phyloP scores from a whole-genome alignment of 2,113 vertebrate genomes.

The Megaptera novaeangliae region DNA sequence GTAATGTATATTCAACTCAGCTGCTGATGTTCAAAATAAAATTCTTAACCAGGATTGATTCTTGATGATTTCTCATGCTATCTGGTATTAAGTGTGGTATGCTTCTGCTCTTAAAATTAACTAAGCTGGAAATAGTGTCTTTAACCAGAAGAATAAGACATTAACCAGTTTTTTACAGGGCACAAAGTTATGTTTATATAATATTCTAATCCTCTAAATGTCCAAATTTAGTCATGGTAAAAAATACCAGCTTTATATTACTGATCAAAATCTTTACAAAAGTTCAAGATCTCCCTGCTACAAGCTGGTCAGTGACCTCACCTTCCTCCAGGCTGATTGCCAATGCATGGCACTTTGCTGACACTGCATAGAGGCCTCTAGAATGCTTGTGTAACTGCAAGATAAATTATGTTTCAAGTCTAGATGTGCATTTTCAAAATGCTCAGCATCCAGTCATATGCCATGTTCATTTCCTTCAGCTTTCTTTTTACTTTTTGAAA shows the following conservation, averaged over 20 bases:
- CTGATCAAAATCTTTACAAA: constrained; percentile 51
- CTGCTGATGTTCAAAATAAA: not conserved
- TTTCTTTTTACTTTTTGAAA: constrained; percentile 59
- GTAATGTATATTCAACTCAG: not conserved
- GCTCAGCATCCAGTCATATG: constrained; percentile 16
- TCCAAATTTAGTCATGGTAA: constrained; percentile 41
- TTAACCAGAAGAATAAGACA: not conserved
- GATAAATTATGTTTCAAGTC: constrained; percentile 59
- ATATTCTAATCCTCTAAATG: constrained; percentile 34
- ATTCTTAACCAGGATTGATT: not conserved
- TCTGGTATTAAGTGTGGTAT: not conserved
- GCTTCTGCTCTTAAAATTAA: constrained; percentile 1
- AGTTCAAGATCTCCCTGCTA: constrained; percentile 50
- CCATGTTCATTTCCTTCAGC: constrained; percentile 47
- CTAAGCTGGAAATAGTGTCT: not conserved
- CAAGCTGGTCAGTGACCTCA: constrained; percentile 48
- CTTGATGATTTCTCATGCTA: not conserved
- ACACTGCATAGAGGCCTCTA: constrained; percentile 41
- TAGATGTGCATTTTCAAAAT: constrained; percentile 59
- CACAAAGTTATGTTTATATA: not conserved
- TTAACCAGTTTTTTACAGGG: constrained; percentile 20
- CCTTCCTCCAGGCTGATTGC: constrained; percentile 40
- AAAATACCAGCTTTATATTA: constrained; percentile 32
- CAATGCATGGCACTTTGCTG: constrained; percentile 39
- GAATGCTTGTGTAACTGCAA: constrained; percentile 24